These are phyloP conservation scores for Copidosoma aretas DNA, from an alignment of 2,888 invertebrate genomes.

Conservation along the genomic window DNA sequence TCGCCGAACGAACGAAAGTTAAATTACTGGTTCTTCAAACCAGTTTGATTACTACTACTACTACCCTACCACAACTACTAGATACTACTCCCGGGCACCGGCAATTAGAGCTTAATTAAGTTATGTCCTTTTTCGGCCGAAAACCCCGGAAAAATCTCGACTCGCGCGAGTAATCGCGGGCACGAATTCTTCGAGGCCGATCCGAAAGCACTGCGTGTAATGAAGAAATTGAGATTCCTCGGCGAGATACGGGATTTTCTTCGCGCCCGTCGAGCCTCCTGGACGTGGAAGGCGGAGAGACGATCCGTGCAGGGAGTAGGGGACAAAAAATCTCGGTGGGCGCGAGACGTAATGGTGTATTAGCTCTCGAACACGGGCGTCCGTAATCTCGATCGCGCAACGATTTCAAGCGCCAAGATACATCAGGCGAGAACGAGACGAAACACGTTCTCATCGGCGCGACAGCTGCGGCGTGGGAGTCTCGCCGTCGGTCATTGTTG, in stretches of 20 bases:
- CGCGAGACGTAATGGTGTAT: not conserved
- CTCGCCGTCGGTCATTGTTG: constrained; percentile 61
- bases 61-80: too few species aligned
- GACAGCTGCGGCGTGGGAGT: constrained; percentile 59
- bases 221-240: constrained; percentile 34
- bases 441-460: constrained; percentile 50
- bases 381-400: constrained; percentile 45
- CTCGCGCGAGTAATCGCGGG: not conserved
- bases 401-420: constrained; percentile 48
- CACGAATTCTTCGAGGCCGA: not conserved
- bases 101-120: constrained; percentile 7
- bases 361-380: constrained; percentile 35
- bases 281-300: not conserved
- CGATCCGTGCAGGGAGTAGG: not conserved
- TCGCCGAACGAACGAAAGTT: not conserved
- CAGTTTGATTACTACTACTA: not conserved
- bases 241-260: constrained; percentile 13
- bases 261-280: not conserved
- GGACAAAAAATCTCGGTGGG: not conserved
- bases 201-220: constrained; percentile 9
- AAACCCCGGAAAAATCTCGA: not conserved
- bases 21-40: constrained; percentile 2
- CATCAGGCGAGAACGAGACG: constrained; percentile 49
- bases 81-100: too few species aligned
- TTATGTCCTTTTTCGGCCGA: not conserved